Evolutionary conservation across 2,113 vertebrate species (phyloP).

Genomic region (Malurus alboscapulatus): DNA sequence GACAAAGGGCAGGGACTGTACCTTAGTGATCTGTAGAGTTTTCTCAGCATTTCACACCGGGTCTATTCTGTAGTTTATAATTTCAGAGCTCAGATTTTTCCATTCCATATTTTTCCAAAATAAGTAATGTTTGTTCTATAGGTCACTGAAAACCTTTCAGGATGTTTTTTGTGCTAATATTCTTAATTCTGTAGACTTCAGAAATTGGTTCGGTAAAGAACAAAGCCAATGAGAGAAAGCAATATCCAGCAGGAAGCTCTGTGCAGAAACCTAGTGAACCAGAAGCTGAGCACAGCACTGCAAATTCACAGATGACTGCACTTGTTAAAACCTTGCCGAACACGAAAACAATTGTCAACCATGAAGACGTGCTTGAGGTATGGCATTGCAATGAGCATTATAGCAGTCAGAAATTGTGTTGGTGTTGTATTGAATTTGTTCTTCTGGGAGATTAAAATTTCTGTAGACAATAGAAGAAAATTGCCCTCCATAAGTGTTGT

Average conservation of each 20-base stretch:
- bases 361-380: constrained; percentile 91
- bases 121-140: background rate
- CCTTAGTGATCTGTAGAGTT: background rate
- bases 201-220: constrained; percentile 80
- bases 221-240: constrained; percentile 78
- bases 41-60: background rate
- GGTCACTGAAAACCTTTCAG: background rate
- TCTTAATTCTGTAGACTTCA: constrained; percentile 78
- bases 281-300: constrained; percentile 74
- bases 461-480: constrained; percentile 10
- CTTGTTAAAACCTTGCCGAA: constrained; percentile 79
- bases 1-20: background rate
- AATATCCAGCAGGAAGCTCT: constrained; percentile 66
- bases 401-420: background rate
- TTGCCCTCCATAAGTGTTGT: background rate
- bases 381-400: background rate
- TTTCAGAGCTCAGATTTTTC: background rate
- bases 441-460: background rate
- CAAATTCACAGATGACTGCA: constrained; percentile 74
- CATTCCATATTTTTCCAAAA: background rate
- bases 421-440: background rate
- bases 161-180: background rate
- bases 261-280: constrained; percentile 69
- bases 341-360: constrained; percentile 74
- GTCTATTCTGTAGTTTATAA: background rate